These are phyloP conservation scores for Germaria angustata DNA, from an alignment of 2,888 invertebrate genomes.

Conservation along the genomic window DNA sequence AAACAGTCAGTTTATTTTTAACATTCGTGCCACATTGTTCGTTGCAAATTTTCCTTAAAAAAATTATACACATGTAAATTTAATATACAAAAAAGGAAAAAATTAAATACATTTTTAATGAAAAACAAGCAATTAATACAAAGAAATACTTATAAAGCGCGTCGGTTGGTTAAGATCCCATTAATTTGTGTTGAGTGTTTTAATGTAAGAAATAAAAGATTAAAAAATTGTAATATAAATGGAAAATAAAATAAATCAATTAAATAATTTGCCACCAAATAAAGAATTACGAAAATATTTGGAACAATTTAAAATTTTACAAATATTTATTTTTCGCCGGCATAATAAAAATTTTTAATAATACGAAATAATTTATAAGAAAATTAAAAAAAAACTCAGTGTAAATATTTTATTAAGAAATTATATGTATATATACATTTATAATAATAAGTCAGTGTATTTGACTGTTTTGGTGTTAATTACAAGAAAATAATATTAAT, in stretches of 20 bases:
- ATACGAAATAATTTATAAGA: not conserved
- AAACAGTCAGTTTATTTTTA: slow-evolving; percentile 73
- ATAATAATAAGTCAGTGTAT: not conserved
- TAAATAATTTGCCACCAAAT: not conserved
- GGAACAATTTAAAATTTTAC: not conserved
- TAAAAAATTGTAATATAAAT: no score
- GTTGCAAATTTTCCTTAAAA: slow-evolving; percentile 1
- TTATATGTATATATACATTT: no score
- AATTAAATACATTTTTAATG: slow-evolving; percentile 21
- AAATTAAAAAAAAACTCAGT: not conserved
- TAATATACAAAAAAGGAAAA: slow-evolving; percentile 19
- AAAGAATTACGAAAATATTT: not conserved
- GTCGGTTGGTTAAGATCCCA: not conserved
- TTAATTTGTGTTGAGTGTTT: slow-evolving; percentile 18
- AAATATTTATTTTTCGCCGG: not conserved
- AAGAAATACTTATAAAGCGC: slow-evolving; percentile 18
- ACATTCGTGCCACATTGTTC: slow-evolving; percentile 71
- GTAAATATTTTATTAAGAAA: slow-evolving; percentile 10
- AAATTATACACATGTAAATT: not conserved
- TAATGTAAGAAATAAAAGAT: not conserved
- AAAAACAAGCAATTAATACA: slow-evolving; percentile 18
- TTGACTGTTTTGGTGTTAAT: not conserved
- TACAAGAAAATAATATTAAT: not conserved
- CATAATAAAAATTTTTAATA: not conserved
- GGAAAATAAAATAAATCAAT: not conserved